A percentile compares a stretch with the other conserved stretches of the same genome.
Conservation (phyloP, 2,113 vertebrate genomes). For the Mungos mungo region DNA sequence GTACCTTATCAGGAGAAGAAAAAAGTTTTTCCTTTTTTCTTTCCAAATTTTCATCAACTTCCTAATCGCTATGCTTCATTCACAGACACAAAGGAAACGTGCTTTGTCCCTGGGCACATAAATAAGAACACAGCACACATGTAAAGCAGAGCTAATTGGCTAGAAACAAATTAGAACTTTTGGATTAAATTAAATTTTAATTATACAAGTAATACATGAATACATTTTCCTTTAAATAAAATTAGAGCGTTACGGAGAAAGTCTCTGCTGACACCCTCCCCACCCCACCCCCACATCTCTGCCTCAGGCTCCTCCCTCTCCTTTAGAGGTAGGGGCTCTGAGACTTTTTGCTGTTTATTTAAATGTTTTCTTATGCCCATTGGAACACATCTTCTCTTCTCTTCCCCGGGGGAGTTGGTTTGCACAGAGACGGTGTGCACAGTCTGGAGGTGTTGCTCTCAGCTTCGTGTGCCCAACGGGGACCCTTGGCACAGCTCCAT, state of each 20-base stretch:
- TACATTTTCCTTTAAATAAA: conserved; percentile 61
- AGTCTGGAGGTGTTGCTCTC: not conserved
- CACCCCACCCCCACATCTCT: not conserved
- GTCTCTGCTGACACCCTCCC: not conserved
- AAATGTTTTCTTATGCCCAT: not conserved
- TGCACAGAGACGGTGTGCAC: not conserved
- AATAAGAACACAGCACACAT: conserved; percentile 41
- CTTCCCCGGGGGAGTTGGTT: not conserved
- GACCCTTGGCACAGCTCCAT: not conserved
- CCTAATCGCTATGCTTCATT: conserved; percentile 60
- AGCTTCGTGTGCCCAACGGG: not conserved
- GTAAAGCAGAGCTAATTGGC: conserved; percentile 64
- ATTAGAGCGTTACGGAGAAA: conserved; percentile 6
- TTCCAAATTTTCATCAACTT: conserved; percentile 62
- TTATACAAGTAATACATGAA: conserved; percentile 65
- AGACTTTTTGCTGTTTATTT: not conserved
- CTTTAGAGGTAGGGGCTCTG: not conserved
- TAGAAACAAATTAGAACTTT: conserved; percentile 65
- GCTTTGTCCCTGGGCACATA: conserved; percentile 54
- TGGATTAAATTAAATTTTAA: conserved; percentile 75
- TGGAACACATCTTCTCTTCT: conserved; percentile 15
- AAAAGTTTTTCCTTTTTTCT: not conserved
- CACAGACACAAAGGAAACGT: conserved; percentile 54
- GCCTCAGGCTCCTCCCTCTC: not conserved
- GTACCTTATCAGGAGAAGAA: conserved; percentile 3